A percentile compares a stretch with the other conserved stretches of the same genome.
phyloP scores from a whole-genome alignment of 2,888 invertebrate genomes.

The Drosophila fungiperda region DNA sequence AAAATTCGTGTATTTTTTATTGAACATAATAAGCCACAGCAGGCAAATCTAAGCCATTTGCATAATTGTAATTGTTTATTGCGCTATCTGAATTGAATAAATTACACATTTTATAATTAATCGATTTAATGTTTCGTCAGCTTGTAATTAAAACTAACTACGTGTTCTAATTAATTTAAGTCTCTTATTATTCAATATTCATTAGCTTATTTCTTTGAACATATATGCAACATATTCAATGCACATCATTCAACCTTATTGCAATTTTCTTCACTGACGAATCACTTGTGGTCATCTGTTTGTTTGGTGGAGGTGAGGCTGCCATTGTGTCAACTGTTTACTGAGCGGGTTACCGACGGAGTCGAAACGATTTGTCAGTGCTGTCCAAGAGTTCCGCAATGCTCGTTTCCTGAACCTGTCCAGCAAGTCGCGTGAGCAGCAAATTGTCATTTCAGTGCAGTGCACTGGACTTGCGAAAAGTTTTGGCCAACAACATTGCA shows the following conservation, averaged over 20 bases:
- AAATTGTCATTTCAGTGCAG: slow-evolving; percentile 42
- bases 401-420: slow-evolving; percentile 34
- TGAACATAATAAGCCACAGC: not conserved
- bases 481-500: slow-evolving; percentile 7
- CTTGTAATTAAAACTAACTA: not conserved
- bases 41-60: not conserved
- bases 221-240: not conserved
- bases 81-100: not conserved
- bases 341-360: slow-evolving; percentile 10
- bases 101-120: not conserved
- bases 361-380: slow-evolving; percentile 67
- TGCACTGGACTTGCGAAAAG: not conserved
- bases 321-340: slow-evolving; percentile 32
- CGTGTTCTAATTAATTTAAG: not conserved
- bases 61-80: not conserved
- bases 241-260: slow-evolving; percentile 19
- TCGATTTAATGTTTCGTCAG: not conserved
- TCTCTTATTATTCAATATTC: not conserved
- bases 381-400: slow-evolving; percentile 32
- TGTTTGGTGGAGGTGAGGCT: not conserved
- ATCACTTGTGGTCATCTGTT: slow-evolving; percentile 42
- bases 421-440: slow-evolving; percentile 32
- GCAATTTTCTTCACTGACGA: slow-evolving; percentile 35
- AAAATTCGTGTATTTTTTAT: not conserved
- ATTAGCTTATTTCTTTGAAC: not conserved